Conservation (phyloP, 1,140 invertebrate species). For the Tetramorium alpestre region DNA sequence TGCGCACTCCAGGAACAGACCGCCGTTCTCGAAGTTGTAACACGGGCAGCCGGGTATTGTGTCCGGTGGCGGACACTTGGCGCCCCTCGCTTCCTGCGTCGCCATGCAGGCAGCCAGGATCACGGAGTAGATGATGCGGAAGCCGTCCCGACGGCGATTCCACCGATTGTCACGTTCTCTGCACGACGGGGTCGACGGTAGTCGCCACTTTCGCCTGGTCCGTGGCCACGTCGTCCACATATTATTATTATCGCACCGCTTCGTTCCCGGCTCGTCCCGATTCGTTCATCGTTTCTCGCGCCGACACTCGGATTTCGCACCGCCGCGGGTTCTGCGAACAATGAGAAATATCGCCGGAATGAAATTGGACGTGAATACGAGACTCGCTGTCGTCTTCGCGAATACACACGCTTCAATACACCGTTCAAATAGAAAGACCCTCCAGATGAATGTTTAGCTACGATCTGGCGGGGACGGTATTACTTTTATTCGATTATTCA, state of each 20-base stretch:
- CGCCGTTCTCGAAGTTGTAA: constrained; percentile 96
- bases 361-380: neutral
- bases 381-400: neutral
- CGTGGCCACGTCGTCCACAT: constrained; percentile 79
- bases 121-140: constrained; percentile 76
- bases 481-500: neutral
- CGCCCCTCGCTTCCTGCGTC: constrained; percentile 69
- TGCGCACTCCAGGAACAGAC: constrained; percentile 95
- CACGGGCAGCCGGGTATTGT: constrained; percentile 90
- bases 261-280: constrained; percentile 57
- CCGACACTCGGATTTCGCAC: constrained; percentile 23
- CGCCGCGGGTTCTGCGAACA: constrained; percentile 57
- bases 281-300: constrained; percentile 72
- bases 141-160: constrained; percentile 61
- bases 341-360: neutral
- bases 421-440: neutral
- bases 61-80: constrained; percentile 83
- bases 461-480: too few species aligned
- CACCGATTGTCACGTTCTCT: constrained; percentile 52
- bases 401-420: neutral
- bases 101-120: constrained; percentile 74
- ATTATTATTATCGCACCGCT: constrained; percentile 77
- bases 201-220: constrained; percentile 77
- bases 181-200: constrained; percentile 63
- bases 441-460: neutral